Evolutionary conservation across 53 echinoderm and acorn worm species (phyloP), one percentile per base, ranked within the genome.

Genomic region (Mesocentrotus franciscanus): DNA sequence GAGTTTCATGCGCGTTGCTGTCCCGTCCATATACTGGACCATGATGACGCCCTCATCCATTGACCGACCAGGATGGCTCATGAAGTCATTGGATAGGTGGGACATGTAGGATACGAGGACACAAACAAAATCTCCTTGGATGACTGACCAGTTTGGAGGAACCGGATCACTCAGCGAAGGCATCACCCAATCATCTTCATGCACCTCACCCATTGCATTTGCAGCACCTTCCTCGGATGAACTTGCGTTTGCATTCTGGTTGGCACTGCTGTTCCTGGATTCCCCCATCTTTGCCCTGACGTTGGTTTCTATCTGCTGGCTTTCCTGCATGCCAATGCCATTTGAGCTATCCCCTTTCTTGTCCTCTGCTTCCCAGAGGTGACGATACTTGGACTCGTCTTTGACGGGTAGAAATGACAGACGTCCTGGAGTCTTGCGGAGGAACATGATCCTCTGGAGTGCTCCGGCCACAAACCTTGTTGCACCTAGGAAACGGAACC

Each of bases 1-100:
- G 61, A 98, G 90, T 33, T 96, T 91, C 16, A 78, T 92, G 9
- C 97, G 90, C 0, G 94, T 60, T 17, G 89, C 61, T 9, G 97
- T 90, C 35, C 49, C 75, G 10, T 78, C 91, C 20, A 96, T 85
- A 58, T 96, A 99, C 96, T 99, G 99, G 39, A 99, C 94, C 60
- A 95, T 95, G 74, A 99, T 97, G 60, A 96, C 96, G 13, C 98
- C 99, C 79, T 99, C 99, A 70, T 97, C 97, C 68, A 98, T 96
- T 22, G 95, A 90, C 89, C 98, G 95, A 49, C 94, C 78, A 8
- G 97, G 98, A 97, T 83, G 97, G 97, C 26, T 93, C 49, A 95
- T 83, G 8, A 98, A 96, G 39, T 99, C 97, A 29, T 92, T 90
- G 90, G 95, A 95, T 35, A 99, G 93, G 79, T 98, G 98, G 13